These are phyloP conservation scores for Cyclophora albipunctata DNA, from an alignment of 2,888 invertebrate species.

Conservation along the genomic window DNA sequence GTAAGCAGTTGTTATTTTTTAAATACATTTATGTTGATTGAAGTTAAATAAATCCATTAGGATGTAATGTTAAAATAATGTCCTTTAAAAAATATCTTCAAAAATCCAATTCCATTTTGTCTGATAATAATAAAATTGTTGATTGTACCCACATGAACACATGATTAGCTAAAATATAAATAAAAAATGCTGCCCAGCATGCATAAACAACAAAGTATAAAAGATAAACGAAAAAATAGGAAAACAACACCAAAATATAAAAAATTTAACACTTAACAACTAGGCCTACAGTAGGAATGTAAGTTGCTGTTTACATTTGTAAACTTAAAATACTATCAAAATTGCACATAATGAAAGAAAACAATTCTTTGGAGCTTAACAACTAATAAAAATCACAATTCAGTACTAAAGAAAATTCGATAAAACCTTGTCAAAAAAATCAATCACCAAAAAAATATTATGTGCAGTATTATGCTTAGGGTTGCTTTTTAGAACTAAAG, in stretches of 20 bases:
- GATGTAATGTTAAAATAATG: too few species aligned
- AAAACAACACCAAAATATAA: slow-evolving; percentile 34
- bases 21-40: too few species aligned
- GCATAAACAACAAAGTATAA: slow-evolving; percentile 39
- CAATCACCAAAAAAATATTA: slow-evolving; percentile 38
- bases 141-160: too few species aligned
- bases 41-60: too few species aligned
- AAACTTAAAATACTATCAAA: slow-evolving; percentile 26
- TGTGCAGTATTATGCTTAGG: slow-evolving; percentile 39
- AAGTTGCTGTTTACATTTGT: slow-evolving; percentile 35
- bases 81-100: too few species aligned
- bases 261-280: slow-evolving; percentile 38
- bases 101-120: too few species aligned
- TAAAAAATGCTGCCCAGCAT: slow-evolving; percentile 45
- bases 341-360: slow-evolving; percentile 60
- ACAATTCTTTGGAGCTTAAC: slow-evolving; percentile 66
- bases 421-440: slow-evolving; percentile 34
- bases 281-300: slow-evolving; percentile 36
- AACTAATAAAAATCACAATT: slow-evolving; percentile 58
- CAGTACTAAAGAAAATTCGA: slow-evolving; percentile 48
- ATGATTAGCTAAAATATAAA: slow-evolving; percentile 1
- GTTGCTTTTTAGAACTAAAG: slow-evolving; percentile 8
- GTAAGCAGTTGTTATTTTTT: too few species aligned
- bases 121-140: too few species aligned
- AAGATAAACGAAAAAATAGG: slow-evolving; percentile 28